Percentiles rank a stretch among this genome's conserved stretches.
Conservation (phyloP, 2,888 invertebrate genomes). For the Mesorhabditis sp. region DNA sequence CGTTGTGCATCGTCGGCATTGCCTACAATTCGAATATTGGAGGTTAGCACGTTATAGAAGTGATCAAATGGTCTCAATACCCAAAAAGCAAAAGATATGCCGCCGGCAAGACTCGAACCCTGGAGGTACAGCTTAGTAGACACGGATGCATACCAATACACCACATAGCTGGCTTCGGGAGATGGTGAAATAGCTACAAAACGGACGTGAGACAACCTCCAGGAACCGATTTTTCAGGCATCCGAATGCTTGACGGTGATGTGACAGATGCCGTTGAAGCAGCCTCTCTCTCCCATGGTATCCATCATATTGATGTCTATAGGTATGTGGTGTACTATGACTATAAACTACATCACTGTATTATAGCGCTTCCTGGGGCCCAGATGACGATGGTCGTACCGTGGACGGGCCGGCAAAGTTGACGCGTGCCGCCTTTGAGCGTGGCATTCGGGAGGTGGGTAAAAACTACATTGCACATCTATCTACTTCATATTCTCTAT, state of each 20-base stretch:
- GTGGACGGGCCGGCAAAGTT: slow-evolving; percentile 82
- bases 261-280: slow-evolving; percentile 98
- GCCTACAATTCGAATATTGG: slow-evolving; percentile 92
- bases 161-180: too few species aligned
- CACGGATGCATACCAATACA: too few species aligned
- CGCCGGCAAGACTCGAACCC: too few species aligned
- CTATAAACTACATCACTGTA: not conserved
- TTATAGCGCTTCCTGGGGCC: slow-evolving; percentile 37
- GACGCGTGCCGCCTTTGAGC: slow-evolving; percentile 87
- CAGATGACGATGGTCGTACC: slow-evolving; percentile 92
- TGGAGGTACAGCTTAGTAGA: too few species aligned
- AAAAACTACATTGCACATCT: not conserved
- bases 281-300: slow-evolving; percentile 81
- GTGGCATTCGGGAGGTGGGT: slow-evolving; percentile 82
- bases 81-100: too few species aligned
- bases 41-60: slow-evolving; percentile 10
- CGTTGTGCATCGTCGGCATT: slow-evolving; percentile 87
- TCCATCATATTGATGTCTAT: slow-evolving; percentile 95
- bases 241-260: slow-evolving; percentile 70
- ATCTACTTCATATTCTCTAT: too few species aligned
- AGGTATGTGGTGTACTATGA: slow-evolving; percentile 15
- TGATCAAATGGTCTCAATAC: too few species aligned
- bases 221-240: slow-evolving; percentile 26
- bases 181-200: too few species aligned
- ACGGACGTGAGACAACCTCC: too few species aligned